Evolutionary conservation across 64 coral and sea anemone genomes (phyloP), one percentile per base, ranked within the genome.

Genomic region (Stylophora pistillata): DNA sequence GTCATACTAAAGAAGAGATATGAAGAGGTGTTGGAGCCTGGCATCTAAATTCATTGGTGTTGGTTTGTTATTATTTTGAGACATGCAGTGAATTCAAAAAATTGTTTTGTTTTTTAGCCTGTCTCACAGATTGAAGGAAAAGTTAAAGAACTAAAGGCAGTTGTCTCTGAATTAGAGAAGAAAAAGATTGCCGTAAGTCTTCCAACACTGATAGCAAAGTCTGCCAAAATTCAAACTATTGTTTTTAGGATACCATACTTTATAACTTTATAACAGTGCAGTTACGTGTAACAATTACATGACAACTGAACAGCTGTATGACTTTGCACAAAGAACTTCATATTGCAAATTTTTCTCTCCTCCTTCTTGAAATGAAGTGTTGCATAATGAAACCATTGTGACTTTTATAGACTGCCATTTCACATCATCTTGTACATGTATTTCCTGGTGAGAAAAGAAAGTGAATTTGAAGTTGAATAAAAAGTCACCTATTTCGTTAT

Each of bases 121-220:
- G 27, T 79, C 58, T 26, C 16, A 7, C 58, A 98, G 95, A 92
- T 89, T 77, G 92, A 89, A 61, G 86, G 17, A 11, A 91, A 98
- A 71, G 84, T 98, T 14, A 85, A 82, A 91, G 89, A 81, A 73
- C 30, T 98, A 20, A 75, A 74, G 89, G 77, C 47, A 54, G 89
- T 91, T 54, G 92, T 94, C 58, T 79, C 37, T 57, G 92, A 94
- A 53, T 73, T 98, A 58, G 95, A 98, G 32, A 98, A 85, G 70
- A 98, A 94, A 74, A 92, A 56, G 58, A 94, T 63, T 85, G 84
- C 77, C 79, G 95, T 98, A 92, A 62, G 68, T 29, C 16, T 17
- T 16, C 18, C 27, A 15, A 26, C 1, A 68, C 0, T 72, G 28
- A 28, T 28, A 72, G 16, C 6, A 32, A n/a, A n/a, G 53, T 3